Conservation (phyloP, 2,797 vertebrate species). For the Vultur gryphus region DNA sequence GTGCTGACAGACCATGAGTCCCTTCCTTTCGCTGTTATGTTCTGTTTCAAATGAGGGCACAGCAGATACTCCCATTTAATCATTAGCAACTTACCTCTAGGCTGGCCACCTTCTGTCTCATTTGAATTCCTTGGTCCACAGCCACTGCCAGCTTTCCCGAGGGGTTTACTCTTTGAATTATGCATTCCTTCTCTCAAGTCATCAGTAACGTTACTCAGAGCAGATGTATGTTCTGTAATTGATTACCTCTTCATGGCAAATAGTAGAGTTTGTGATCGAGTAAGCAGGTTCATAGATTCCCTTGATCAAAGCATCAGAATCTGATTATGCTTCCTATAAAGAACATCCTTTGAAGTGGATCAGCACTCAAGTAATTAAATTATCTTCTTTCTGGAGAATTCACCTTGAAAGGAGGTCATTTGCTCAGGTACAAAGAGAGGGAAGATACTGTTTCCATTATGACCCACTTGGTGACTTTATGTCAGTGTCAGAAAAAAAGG, state of each 20-base stretch:
- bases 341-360: slow-evolving; percentile 73
- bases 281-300: slow-evolving; percentile 51
- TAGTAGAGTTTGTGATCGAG: slow-evolving; percentile 37
- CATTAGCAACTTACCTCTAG: background rate
- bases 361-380: slow-evolving; percentile 68
- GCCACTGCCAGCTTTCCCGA: background rate
- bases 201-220: slow-evolving; percentile 59
- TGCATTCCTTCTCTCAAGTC: slow-evolving; percentile 23
- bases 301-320: slow-evolving; percentile 67
- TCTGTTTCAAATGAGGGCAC: background rate
- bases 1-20: background rate
- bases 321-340: slow-evolving; percentile 67
- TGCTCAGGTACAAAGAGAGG: slow-evolving; percentile 69
- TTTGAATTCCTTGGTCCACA: background rate
- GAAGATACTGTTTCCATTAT: slow-evolving; percentile 56
- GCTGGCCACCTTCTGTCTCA: background rate
- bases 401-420: slow-evolving; percentile 62
- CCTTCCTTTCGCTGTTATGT: background rate
- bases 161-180: slow-evolving; percentile 14
- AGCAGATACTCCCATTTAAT: background rate
- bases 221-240: slow-evolving; percentile 72
- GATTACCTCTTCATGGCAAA: slow-evolving; percentile 62
- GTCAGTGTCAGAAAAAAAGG: background rate
- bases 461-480: slow-evolving; percentile 64
- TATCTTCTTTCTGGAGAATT: slow-evolving; percentile 66